A percentile compares a stretch with the other conserved stretches of the same genome.
phyloP scores from a whole-genome alignment of 2,797 vertebrate species.

The Alosa sapidissima region DNA sequence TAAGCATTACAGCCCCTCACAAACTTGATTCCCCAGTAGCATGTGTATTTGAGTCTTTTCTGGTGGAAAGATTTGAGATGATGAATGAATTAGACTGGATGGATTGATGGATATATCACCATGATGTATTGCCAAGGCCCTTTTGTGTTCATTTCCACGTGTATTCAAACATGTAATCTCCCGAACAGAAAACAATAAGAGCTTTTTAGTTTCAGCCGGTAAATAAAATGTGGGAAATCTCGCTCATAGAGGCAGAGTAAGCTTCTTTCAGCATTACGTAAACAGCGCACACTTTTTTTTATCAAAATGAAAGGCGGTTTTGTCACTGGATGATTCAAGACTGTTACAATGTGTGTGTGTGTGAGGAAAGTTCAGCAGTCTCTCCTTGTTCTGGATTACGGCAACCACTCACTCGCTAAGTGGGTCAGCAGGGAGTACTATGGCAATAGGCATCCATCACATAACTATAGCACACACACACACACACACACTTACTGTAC shows the following conservation, averaged over 20 bases:
- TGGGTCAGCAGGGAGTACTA: neutral
- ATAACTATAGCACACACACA: neutral
- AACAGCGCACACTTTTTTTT: constrained; percentile 25
- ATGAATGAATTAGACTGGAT: neutral
- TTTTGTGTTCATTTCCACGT: constrained; percentile 8
- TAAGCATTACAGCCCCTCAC: neutral
- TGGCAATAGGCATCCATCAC: constrained; percentile 22
- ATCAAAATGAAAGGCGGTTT: constrained; percentile 12
- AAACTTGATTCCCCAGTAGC: neutral
- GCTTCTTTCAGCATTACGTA: constrained; percentile 38
- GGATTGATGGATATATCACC: neutral
- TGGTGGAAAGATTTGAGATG: neutral
- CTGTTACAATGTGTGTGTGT: neutral
- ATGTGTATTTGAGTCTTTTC: neutral
- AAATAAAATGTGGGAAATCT: constrained; percentile 29
- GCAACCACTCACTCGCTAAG: neutral
- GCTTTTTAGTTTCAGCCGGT: constrained; percentile 29
- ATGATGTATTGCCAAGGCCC: constrained; percentile 25
- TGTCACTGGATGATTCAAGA: neutral
- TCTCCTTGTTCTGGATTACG: constrained; percentile 30
- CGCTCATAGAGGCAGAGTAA: constrained; percentile 30
- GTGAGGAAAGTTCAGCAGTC: neutral
- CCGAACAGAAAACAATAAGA: constrained; percentile 2
- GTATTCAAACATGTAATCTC: neutral
- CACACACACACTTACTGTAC: neutral